A percentile compares a stretch with the other conserved stretches of the same genome.
phyloP scores from a whole-genome alignment of 2,888 invertebrate genomes.

The Ophraella communa region DNA sequence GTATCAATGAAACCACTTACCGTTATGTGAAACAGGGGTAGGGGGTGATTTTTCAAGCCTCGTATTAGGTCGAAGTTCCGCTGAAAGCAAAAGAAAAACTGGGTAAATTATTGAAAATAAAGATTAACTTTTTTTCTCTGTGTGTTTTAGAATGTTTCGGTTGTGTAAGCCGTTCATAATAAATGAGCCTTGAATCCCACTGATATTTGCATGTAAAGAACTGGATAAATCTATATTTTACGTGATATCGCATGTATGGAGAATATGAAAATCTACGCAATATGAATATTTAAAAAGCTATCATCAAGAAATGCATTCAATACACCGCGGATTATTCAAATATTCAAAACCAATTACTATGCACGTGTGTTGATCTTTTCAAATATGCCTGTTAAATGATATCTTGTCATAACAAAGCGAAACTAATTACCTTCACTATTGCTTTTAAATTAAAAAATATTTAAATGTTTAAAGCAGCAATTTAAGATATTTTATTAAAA shows the following conservation, averaged over 20 bases:
- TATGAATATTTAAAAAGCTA: constrained; percentile 55
- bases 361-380: constrained; percentile 40
- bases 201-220: constrained; percentile 54
- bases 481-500: neutral
- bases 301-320: constrained; percentile 43
- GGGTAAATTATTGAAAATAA: neutral
- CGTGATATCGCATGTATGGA: constrained; percentile 50
- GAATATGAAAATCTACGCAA: constrained; percentile 51
- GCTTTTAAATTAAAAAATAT: neutral
- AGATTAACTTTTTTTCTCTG: neutral
- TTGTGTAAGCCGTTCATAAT: constrained; percentile 23
- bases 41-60: constrained; percentile 78
- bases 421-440: neutral
- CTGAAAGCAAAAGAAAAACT: constrained; percentile 62
- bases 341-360: constrained; percentile 53
- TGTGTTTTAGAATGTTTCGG: neutral
- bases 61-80: constrained; percentile 61
- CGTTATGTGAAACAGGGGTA: constrained; percentile 74
- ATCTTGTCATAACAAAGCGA: neutral
- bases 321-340: constrained; percentile 49
- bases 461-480: neutral
- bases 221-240: constrained; percentile 49
- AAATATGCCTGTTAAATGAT: constrained; percentile 6
- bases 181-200: constrained; percentile 24
- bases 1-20: constrained; percentile 61